Evolutionary conservation across 2,888 invertebrate species (phyloP).

Genomic region (Hypselothyrea guttata): DNA sequence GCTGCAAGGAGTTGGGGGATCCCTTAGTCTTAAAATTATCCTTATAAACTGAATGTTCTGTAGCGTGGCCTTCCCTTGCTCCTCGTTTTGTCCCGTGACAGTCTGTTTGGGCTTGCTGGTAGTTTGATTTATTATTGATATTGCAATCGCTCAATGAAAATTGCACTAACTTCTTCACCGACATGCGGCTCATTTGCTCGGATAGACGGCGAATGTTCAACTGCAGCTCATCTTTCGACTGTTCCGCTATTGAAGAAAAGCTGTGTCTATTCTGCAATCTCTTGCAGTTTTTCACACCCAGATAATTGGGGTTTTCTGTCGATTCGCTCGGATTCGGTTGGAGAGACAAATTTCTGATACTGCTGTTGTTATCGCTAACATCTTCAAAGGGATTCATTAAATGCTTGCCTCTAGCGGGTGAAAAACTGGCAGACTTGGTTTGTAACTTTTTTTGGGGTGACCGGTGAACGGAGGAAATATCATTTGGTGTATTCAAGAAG

Average conservation of each 20-base stretch:
- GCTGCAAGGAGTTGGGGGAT: conserved; percentile 36
- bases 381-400: conserved; percentile 51
- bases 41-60: conserved; percentile 25
- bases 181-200: conserved; percentile 74
- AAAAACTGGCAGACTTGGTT: conserved; percentile 65
- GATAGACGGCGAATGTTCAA: conserved; percentile 81
- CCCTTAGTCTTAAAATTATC: conserved; percentile 62
- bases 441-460: conserved; percentile 37
- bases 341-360: conserved; percentile 16
- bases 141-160: conserved; percentile 55
- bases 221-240: conserved; percentile 78
- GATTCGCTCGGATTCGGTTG: conserved; percentile 21
- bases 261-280: conserved; percentile 80
- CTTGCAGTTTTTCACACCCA: conserved; percentile 74
- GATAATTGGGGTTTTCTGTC: conserved; percentile 49
- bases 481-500: conserved; percentile 59
- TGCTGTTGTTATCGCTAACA: conserved; percentile 24
- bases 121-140: conserved; percentile 30
- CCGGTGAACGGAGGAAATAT: conserved; percentile 52
- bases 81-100: conserved; percentile 1
- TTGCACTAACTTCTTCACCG: conserved; percentile 33
- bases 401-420: conserved; percentile 63
- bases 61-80: conserved; percentile 25
- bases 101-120: conserved; percentile 12
- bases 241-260: conserved; percentile 75